Evolutionary conservation across 2,113 vertebrate genomes (phyloP), one percentile per base, ranked within the genome.

Genomic region (Aldabrachelys gigantea): DNA sequence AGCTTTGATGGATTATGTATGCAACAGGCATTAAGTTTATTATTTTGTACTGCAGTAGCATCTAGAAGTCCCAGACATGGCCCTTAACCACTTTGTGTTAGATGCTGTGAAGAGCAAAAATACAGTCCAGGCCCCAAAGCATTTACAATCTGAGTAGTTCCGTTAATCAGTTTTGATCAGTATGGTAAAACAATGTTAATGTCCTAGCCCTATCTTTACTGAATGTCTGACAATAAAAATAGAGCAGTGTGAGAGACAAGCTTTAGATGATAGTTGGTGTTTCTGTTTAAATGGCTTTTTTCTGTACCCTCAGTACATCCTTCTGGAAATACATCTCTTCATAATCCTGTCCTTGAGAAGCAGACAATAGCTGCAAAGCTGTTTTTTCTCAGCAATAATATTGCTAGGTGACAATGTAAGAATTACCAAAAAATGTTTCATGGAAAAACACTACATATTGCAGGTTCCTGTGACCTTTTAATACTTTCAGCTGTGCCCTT

Each of bases 171-270:
- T 21, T 72, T 72, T 38, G 4, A 38, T 72, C 35, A 72, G 3
- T 38, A 72, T 38, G 19, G 17, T n/a, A 22, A 72, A 29, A 13
- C 27, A 31, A 7, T 62, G 17, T 22, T 72, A 92, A 82, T 41
- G 92, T 57, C 65, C 93, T 93, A 78, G 41, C 52, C 22, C 59
- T 82, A 86, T 94, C 35, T 94, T 92, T 94, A 92, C 75, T 84
- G 72, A 22, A 53, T 93, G 94, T 29, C 53, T 94, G 84, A 92
- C 0, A 10, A 92, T 83, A 85, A 82, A 44, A 31, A 72, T 80
- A 84, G 85, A 91, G 41, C 84, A 82, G 89, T 92, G 94, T 38
- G 65, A 72, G n/a, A 82, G 90, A 27, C 5, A 83, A 90, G 16
- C 52, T 93, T 82, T 94, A 72, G 29, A 25, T 94, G 62, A 88